Base-by-base conservation (phyloP, 2,797 vertebrate species). In the Typhlichthys subterraneus region DNA sequence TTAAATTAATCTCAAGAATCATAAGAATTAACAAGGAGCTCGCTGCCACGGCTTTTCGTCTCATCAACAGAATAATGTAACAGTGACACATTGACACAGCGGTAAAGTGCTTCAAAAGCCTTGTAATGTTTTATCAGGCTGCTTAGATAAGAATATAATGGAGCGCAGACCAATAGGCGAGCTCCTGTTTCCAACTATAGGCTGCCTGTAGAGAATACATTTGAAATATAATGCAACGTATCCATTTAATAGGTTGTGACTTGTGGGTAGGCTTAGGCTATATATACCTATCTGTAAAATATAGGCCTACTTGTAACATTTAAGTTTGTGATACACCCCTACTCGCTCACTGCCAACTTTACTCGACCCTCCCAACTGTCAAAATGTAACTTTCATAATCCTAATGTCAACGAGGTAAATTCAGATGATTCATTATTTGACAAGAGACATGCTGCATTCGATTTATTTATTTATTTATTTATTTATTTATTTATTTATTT, bases 51-150 rank as follows among this genome's bases (percentile, higher is more conserved):
- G 70, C 63, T 81, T 84, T 83, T 86, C 75, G 55, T 82, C 77
- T 46, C 84, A 82, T 87, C 84, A 38, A 42, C 45, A 83, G 78
- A 85, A 82, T 85, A 87, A 86, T 85, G 75, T 88, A 86, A 87
- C 86, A 84, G 86, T 83, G 83, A 89, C 82, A 87, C 86, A 84
- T 85, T 83, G 83, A 89, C 82, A 83, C 79, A 81, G 82, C 73
- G 76, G 72, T 79, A 83, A 86, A 75, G 66, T 76, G 68, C 89
- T 86, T 86, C 75, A 89, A 80, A 87, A 77, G 67, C 68, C 74
- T 75, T 77, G 74, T 84, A 88, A 85, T 78, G 73, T 86, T 80
- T 82, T 70, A 71, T 65, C 65, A 63, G 53, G 72, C 73, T 86
- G 65, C 77, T 85, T 77, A 69, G 82, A 81, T 67, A 63, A 67